Evolutionary conservation across 2,888 invertebrate genomes (phyloP).

Genomic region (Mermis nigrescens): DNA sequence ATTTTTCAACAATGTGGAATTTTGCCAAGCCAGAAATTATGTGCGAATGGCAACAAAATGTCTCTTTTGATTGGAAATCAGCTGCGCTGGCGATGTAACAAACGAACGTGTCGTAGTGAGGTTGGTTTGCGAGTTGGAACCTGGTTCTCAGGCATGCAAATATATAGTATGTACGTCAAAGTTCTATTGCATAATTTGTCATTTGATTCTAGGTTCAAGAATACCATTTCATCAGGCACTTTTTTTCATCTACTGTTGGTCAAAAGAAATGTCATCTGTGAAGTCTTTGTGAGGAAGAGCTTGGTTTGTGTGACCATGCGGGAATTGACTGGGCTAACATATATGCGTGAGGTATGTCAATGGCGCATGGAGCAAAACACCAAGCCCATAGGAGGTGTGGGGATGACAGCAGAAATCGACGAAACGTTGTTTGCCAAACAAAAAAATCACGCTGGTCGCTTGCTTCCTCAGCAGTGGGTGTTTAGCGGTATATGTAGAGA

Average conservation of each 20-base stretch:
- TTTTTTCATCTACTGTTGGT: conserved; percentile 8
- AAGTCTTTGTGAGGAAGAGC: conserved; percentile 1
- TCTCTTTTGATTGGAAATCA: conserved; percentile 4
- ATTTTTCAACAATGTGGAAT: no score
- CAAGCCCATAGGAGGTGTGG: neutral
- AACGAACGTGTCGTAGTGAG: neutral
- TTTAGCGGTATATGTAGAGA: conserved; percentile 12
- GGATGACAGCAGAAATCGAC: neutral
- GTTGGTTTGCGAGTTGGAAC: conserved; percentile 1
- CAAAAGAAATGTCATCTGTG: conserved; percentile 5
- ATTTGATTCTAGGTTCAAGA: neutral
- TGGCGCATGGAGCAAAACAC: neutral
- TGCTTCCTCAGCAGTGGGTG: conserved; percentile 13
- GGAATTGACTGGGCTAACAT: neutral
- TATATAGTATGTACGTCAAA: no score
- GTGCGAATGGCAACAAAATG: conserved; percentile 5
- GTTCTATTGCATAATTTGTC: neutral
- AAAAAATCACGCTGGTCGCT: conserved; percentile 11
- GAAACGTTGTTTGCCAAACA: neutral
- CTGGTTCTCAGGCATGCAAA: neutral
- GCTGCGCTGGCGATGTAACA: conserved; percentile 3
- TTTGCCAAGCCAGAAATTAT: no score
- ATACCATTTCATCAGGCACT: conserved; percentile 3
- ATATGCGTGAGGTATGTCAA: neutral
- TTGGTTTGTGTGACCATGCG: neutral